Base-by-base conservation (phyloP, 2,113 vertebrate species). In the Mirza zaza region DNA sequence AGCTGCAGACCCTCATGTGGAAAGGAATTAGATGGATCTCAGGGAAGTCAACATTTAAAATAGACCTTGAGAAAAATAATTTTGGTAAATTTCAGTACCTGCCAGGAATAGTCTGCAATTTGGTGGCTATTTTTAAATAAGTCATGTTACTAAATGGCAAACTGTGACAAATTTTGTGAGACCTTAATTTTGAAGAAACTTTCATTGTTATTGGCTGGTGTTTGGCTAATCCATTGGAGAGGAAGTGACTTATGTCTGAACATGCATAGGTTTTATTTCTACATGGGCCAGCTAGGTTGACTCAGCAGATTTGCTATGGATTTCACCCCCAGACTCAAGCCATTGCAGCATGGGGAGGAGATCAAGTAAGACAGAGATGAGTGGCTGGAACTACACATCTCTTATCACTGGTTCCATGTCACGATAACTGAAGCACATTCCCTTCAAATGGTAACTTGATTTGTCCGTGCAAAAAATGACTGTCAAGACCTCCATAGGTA, bases 1-100 rank as follows among this genome's bases (percentile, higher is more conserved):
- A 17, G 25, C 1, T 18, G 0, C 4, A 15, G 6, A 45, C 15
- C 3, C 4, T 11, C 3, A 0, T 3, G 15, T 32, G 57, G 48
- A 39, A 88, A 73, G 52, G 10, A 50, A 8, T 79, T 8, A 20
- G 10, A 25, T 50, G 21, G 5, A 27, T 39, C 18, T 45, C 8
- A 48, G 23, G 32, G 20, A 87, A 87, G 27, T 8, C 21, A 36
- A 21, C 27, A 10, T 50, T 42, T 34, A 70, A 87, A 71, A 39
- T 1, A 34, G 39, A 76, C 5, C 25, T 57, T 36, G 25, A 65
- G 73, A 68, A 34, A 55, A 32, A 55, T 21, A 48, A 27, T 39
- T 17, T 82, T 23, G 10, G 57, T 8, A 17, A 80, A 80, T 90
- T 42, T 94, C 36, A 59, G 32, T 34, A 52, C 11, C n/a, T 52